phyloP scores from a whole-genome alignment of 2,797 vertebrate species.

The Argyrosomus regius region DNA sequence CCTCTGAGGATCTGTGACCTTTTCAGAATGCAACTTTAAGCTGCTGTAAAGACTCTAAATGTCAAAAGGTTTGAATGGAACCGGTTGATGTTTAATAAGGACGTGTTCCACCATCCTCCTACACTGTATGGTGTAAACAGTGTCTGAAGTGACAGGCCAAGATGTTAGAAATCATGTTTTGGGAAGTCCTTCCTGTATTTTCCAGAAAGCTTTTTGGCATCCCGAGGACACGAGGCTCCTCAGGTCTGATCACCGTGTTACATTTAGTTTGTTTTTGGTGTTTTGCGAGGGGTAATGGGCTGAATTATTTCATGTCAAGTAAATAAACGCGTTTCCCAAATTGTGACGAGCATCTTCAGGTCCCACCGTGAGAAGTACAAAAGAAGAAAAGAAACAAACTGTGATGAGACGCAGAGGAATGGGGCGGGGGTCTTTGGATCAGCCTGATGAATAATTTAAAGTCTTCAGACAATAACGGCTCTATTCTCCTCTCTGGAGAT shows the following conservation, averaged over 20 bases:
- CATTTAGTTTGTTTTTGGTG: no score
- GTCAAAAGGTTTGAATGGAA: not conserved
- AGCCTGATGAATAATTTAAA: slow-evolving; percentile 45
- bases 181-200: no score
- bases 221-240: not conserved
- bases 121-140: not conserved
- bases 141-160: not conserved
- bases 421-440: slow-evolving; percentile 11
- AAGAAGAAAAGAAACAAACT: not conserved
- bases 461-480: slow-evolving; percentile 37
- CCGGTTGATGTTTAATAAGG: not conserved
- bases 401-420: not conserved
- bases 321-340: no score
- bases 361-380: not conserved
- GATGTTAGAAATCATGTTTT: not conserved
- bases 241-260: not conserved
- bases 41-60: not conserved
- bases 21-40: slow-evolving; percentile 16
- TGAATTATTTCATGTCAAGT: no score
- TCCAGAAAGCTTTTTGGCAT: not conserved
- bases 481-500: slow-evolving; percentile 28
- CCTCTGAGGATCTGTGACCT: slow-evolving; percentile 34
- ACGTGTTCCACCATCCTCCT: not conserved
- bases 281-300: no score
- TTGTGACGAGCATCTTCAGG: no score